phyloP scores from a whole-genome alignment of 2,888 invertebrate species.

The Ernsta delagoae region DNA sequence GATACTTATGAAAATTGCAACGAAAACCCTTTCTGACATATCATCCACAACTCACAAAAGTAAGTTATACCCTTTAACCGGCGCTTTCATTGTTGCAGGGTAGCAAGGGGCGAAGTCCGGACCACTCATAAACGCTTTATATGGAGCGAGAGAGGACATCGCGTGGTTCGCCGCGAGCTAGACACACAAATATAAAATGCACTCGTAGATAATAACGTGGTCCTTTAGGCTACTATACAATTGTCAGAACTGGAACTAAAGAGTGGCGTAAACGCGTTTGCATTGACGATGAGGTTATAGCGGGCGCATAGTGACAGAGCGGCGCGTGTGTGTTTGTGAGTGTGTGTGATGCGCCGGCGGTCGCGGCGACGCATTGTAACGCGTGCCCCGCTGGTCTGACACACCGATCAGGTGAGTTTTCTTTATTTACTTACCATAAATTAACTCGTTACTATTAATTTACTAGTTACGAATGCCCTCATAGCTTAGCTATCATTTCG shows the following conservation, averaged over 20 bases:
- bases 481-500: too few relatives aligned
- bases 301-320: constrained; percentile 47
- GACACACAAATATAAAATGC: constrained; percentile 65
- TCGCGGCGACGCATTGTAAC: constrained; percentile 57
- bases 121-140: constrained; percentile 69
- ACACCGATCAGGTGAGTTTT: constrained; percentile 72
- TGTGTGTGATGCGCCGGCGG: constrained; percentile 74
- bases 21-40: constrained; percentile 8
- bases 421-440: too few relatives aligned
- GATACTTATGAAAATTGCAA: too few relatives aligned
- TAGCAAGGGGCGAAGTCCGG: constrained; percentile 15
- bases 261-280: background rate
- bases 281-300: constrained; percentile 26
- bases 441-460: too few relatives aligned
- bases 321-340: constrained; percentile 55
- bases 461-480: too few relatives aligned
- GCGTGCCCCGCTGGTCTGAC: constrained; percentile 73
- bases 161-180: constrained; percentile 71
- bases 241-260: constrained; percentile 9
- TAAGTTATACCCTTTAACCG: too few relatives aligned
- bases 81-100: constrained; percentile 42
- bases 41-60: too few relatives aligned
- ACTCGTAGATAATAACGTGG: constrained; percentile 64
- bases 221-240: background rate
- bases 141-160: constrained; percentile 78